Evolutionary conservation across 2,797 vertebrate species (phyloP).

Genomic region (Helarctos malayanus): DNA sequence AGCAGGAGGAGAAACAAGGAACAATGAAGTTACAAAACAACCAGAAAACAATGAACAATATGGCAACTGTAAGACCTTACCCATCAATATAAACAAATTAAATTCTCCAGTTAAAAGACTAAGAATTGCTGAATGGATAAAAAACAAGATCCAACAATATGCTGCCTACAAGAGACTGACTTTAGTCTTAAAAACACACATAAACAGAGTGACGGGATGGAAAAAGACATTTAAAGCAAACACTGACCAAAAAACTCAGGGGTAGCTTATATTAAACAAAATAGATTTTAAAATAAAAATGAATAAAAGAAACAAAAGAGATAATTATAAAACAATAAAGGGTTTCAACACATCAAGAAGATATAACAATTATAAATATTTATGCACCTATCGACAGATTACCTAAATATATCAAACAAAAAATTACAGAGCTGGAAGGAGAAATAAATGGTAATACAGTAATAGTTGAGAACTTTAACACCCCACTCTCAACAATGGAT

Average conservation of each 20-base stretch:
- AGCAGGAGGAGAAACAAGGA: background rate
- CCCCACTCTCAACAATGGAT: background rate
- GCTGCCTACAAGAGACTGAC: background rate
- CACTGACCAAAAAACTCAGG: background rate
- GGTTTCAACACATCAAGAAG: background rate
- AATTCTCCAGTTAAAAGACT: background rate
- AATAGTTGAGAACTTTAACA: background rate
- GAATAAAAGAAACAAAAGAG: background rate
- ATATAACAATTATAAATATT: background rate
- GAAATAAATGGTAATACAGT: background rate
- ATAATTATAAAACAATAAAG: background rate
- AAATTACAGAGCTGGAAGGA: background rate
- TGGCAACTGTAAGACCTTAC: background rate
- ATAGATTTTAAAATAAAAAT: background rate
- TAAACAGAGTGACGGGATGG: background rate
- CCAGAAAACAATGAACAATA: background rate
- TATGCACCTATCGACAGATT: background rate
- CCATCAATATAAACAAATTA: background rate
- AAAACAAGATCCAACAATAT: background rate
- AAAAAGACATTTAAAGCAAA: background rate
- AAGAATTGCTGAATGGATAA: background rate
- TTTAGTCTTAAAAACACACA: background rate
- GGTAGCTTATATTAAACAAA: background rate
- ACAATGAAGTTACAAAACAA: background rate
- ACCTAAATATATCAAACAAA: background rate